Evolutionary conservation across 1,140 invertebrate species (phyloP), one percentile per base, ranked within the genome.

Genomic region (Spodoptera frugiperda): DNA sequence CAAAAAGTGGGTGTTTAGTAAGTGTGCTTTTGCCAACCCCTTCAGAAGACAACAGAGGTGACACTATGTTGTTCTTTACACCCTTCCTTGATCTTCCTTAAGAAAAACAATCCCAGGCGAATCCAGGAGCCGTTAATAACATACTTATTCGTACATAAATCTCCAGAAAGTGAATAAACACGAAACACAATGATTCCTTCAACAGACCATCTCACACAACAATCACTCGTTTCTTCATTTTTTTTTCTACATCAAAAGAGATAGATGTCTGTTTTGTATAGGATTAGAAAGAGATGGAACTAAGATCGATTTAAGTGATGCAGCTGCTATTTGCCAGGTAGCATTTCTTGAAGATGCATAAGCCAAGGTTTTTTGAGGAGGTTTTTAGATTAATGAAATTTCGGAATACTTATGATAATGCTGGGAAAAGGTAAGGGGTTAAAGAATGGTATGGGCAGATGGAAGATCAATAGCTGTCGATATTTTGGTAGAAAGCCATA

Each of bases 271-370:
- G 78, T 57, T 77, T 46, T 55, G 3, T 15, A n/a, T 25, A 19
- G 17, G 49, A 76, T 74, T 44, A 80, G 78, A 89, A 65, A 79
- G 78, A 78, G 87, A 89, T 48, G 70, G 54, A 78, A 53, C 51
- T 74, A 68, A 75, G 79, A 89, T 89, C 86, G 88, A 87, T 89
- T 86, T 88, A 83, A 91, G 63, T 82, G 76, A 78, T 73, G 84
- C 89, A 90, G 89, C 89, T 90, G 88, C 81, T 82, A 65, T 74
- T 78, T 57, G 19, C 72, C 89, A 91, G 87, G 88, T 91, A 91
- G 88, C 78, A 33, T 77, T 80, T 79, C 78, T 85, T 82, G 68
- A 78, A 83, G 80, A 82, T 80, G 76, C 82, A 39, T 85, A 82
- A 82, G 76, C 77, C 82, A 84, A 84, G 70, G 81, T 80, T 81